A percentile compares a stretch with the other conserved stretches of the same genome.
phyloP scores from a whole-genome alignment of 2,888 invertebrate species.

The Rhamnusium bicolor region DNA sequence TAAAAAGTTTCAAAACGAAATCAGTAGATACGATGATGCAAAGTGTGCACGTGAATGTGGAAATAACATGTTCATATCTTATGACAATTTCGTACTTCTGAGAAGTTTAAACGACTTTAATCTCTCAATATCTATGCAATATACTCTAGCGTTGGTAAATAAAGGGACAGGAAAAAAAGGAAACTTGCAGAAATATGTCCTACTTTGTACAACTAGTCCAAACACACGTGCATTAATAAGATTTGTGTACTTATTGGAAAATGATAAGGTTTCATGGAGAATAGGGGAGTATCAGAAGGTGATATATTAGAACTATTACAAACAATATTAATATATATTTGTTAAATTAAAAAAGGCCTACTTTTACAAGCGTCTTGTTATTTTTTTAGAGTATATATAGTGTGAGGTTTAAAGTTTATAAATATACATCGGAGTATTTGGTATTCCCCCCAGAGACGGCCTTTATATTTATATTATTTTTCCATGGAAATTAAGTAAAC shows the following conservation, averaged over 20 bases:
- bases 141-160: constrained; percentile 34
- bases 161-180: constrained; percentile 13
- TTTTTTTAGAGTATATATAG: too few species aligned
- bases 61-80: constrained; percentile 50
- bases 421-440: too few species aligned
- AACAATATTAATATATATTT: too few species aligned
- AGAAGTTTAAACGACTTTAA: constrained; percentile 48
- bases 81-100: constrained; percentile 43
- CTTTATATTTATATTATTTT: too few species aligned
- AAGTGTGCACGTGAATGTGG: constrained; percentile 1
- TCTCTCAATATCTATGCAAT: constrained; percentile 40
- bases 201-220: neutral
- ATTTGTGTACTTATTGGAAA: neutral
- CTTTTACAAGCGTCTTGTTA: too few species aligned
- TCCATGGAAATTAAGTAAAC: too few species aligned
- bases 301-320: too few species aligned
- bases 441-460: too few species aligned
- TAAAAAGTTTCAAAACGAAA: constrained; percentile 29
- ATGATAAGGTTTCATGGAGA: neutral
- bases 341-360: too few species aligned
- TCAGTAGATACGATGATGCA: constrained; percentile 5
- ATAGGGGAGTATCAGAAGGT: neutral
- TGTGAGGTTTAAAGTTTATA: too few species aligned
- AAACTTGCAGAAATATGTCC: neutral
- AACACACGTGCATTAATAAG: neutral